These are phyloP conservation scores for Ophraella communa DNA, from an alignment of 2,888 invertebrate genomes.

Conservation along the genomic window DNA sequence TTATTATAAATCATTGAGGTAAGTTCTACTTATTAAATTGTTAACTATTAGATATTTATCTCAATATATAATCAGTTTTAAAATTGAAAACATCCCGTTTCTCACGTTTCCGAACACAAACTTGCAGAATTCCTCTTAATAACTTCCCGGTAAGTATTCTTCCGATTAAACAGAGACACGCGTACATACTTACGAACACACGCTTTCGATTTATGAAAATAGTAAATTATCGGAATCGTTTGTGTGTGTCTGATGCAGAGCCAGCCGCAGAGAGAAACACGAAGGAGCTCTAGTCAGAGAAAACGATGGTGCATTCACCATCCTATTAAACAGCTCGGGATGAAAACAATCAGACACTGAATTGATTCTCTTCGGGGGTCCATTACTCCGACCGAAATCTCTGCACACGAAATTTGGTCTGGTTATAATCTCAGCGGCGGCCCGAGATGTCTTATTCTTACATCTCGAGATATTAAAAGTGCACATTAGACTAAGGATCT, in stretches of 20 bases:
- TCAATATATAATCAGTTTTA: too few species aligned
- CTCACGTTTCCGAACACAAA: too few species aligned
- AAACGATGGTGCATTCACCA: constrained; percentile 40
- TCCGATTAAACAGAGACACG: constrained; percentile 36
- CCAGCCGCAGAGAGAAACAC: constrained; percentile 41
- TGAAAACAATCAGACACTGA: constrained; percentile 60
- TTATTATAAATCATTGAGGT: too few species aligned
- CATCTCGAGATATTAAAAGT: neutral
- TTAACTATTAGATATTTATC: too few species aligned
- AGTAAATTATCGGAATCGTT: constrained; percentile 55
- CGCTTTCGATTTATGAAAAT: constrained; percentile 45
- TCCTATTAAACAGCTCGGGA: constrained; percentile 59
- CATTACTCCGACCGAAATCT: constrained; percentile 55
- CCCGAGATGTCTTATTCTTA: neutral
- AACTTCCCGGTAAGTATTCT: constrained; percentile 28
- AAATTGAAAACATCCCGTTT: too few species aligned
- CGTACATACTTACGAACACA: constrained; percentile 20
- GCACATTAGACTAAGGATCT: too few species aligned
- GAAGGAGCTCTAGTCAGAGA: constrained; percentile 26
- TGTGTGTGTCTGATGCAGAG: constrained; percentile 54
- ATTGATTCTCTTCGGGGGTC: constrained; percentile 62
- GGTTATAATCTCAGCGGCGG: constrained; percentile 39
- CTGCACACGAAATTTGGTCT: constrained; percentile 47
- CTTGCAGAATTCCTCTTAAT: constrained; percentile 19
- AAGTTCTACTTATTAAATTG: too few species aligned